A percentile compares a stretch with the other conserved stretches of the same genome.
phyloP scores from a whole-genome alignment of 2,888 invertebrate species.

The Amphipyra berbera region DNA sequence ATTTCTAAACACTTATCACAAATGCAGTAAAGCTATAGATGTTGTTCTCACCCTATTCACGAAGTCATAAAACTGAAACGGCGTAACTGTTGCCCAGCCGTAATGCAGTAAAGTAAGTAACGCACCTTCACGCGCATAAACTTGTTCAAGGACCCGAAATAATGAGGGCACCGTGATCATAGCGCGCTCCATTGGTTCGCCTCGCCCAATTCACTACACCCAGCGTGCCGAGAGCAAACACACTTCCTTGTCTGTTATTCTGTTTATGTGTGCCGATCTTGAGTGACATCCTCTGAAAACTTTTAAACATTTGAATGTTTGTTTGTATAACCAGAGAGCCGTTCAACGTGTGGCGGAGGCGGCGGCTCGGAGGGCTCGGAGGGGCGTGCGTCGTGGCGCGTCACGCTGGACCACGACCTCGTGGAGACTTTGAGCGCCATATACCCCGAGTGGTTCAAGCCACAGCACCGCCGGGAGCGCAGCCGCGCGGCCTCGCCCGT shows the following conservation, averaged over 20 bases:
- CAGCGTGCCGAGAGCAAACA: constrained; percentile 42
- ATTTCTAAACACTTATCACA: constrained; percentile 31
- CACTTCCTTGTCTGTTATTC: constrained; percentile 50
- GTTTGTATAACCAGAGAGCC: constrained; percentile 91
- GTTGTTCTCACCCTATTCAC: constrained; percentile 56
- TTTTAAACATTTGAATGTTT: constrained; percentile 31
- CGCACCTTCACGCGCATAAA: constrained; percentile 67
- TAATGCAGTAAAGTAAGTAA: constrained; percentile 62
- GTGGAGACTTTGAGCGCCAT: constrained; percentile 97
- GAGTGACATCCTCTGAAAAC: constrained; percentile 21
- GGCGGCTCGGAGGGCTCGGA: constrained; percentile 93
- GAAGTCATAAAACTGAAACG: constrained; percentile 50
- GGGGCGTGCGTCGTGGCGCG: constrained; percentile 95
- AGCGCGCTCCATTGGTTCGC: constrained; percentile 54
- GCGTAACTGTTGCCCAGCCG: constrained; percentile 42
- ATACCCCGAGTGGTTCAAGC: constrained; percentile 98
- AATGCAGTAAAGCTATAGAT: constrained; percentile 33
- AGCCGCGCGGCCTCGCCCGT: constrained; percentile 79
- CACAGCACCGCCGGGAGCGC: constrained; percentile 83
- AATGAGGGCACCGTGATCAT: constrained; percentile 66
- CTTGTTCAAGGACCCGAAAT: constrained; percentile 73
- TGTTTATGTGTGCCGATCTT: constrained; percentile 33
- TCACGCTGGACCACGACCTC: constrained; percentile 97
- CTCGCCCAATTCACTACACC: constrained; percentile 57
- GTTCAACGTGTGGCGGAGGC: constrained; percentile 93